These are phyloP conservation scores for Holothuria scabra DNA, from an alignment of 53 echinoderm and acorn worm species.

Conservation along the genomic window DNA sequence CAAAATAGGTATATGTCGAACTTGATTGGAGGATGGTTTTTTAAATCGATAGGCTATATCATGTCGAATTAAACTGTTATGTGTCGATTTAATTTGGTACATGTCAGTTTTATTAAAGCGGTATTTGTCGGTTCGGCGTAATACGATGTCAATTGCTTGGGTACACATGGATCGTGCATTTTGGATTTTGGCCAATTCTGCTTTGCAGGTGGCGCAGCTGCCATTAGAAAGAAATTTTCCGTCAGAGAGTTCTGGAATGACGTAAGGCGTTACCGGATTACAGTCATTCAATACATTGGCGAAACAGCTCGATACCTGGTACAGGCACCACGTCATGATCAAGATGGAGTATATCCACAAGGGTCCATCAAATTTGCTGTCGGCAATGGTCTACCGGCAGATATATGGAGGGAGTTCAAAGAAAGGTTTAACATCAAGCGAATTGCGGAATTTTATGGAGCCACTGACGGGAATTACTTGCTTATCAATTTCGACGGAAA, in stretches of 20 bases:
- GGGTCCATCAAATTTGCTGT: slow-evolving; percentile 66
- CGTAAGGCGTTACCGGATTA: slow-evolving; percentile 70
- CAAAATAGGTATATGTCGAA: no score
- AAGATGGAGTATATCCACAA: background rate
- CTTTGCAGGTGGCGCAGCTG: slow-evolving; percentile 63
- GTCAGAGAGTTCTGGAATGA: slow-evolving; percentile 82
- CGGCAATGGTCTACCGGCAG: slow-evolving; percentile 78
- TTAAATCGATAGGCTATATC: no score
- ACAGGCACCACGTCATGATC: slow-evolving; percentile 23
- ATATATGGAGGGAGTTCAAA: slow-evolving; percentile 87
- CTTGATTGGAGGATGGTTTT: no score
- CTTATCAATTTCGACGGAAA: background rate
- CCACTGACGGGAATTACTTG: background rate
- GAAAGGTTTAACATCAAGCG: slow-evolving; percentile 70
- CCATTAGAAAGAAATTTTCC: slow-evolving; percentile 73
- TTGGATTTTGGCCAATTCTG: background rate
- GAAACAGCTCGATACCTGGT: slow-evolving; percentile 70
- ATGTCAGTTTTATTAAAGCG: no score
- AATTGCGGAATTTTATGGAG: slow-evolving; percentile 78
- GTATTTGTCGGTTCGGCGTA: no score
- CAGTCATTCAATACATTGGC: slow-evolving; percentile 86
- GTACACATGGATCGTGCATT: no score
- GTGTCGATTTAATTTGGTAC: no score
- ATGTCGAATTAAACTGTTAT: no score
- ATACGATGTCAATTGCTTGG: no score